phyloP scores from a whole-genome alignment of 2,113 vertebrate genomes.

The Phalacrocorax brasilianus region DNA sequence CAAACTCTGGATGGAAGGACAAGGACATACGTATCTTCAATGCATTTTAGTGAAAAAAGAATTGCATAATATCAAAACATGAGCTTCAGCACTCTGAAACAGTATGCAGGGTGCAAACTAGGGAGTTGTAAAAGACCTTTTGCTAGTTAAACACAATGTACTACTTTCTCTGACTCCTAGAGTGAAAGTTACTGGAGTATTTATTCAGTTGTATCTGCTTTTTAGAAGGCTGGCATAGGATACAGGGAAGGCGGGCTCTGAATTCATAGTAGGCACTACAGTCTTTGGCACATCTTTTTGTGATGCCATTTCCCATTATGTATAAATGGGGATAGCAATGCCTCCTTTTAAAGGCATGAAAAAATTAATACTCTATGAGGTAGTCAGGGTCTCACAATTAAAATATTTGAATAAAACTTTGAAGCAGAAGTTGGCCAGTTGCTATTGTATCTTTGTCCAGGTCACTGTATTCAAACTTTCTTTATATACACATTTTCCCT shows the following conservation, averaged over 20 bases:
- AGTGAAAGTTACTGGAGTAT: background rate
- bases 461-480: background rate
- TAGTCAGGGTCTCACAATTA: background rate
- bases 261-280: background rate
- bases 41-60: background rate
- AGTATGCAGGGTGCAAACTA: accelerated
- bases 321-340: background rate
- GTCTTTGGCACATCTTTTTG: background rate
- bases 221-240: background rate
- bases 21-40: background rate
- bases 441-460: background rate
- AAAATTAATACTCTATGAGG: background rate
- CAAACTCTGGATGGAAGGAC: background rate
- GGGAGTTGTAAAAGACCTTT: background rate
- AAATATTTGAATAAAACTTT: background rate
- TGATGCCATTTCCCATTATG: background rate
- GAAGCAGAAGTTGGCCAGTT: background rate
- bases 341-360: background rate
- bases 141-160: background rate
- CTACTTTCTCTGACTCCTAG: background rate
- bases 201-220: background rate
- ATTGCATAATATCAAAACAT: background rate
- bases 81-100: background rate
- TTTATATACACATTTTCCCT: background rate
- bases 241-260: background rate